Conservation (phyloP, 1,140 invertebrate species). For the Pemphigus obesinymphae region DNA sequence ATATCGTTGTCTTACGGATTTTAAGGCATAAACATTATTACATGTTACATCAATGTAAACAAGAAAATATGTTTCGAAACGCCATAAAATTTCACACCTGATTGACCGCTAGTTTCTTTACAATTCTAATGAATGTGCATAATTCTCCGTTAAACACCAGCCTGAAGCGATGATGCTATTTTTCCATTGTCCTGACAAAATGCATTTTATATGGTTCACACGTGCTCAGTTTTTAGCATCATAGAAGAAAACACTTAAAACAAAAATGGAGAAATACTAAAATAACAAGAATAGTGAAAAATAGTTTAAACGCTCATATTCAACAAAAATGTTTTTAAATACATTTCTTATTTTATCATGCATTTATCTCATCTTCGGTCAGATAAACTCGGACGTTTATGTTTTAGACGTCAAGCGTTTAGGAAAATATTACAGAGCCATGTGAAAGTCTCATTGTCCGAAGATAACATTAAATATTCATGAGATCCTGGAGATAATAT, state of each 20-base stretch:
- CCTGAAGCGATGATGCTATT: not conserved
- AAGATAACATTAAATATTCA: not conserved
- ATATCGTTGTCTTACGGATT: not conserved
- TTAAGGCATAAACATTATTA: not conserved
- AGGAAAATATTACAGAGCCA: not conserved
- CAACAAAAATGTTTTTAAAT: not conserved
- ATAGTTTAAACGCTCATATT: not conserved
- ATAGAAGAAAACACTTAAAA: not conserved
- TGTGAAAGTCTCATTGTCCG: not conserved
- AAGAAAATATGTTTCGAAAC: not conserved
- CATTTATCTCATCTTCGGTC: not conserved
- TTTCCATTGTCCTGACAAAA: not conserved
- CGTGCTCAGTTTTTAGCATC: not conserved
- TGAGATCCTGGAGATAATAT: not conserved
- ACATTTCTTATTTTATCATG: not conserved
- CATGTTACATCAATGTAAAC: not conserved
- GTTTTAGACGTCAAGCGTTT: not conserved
- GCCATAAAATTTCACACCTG: not conserved
- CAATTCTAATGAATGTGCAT: not conserved
- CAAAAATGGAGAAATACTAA: too few relatives aligned
- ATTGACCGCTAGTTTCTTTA: not conserved
- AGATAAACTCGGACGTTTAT: not conserved
- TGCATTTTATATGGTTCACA: not conserved
- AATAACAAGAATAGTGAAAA: too few relatives aligned
- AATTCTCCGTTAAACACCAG: not conserved